phyloP scores from a whole-genome alignment of 2,797 vertebrate species.

The Pogonophryne albipinna region DNA sequence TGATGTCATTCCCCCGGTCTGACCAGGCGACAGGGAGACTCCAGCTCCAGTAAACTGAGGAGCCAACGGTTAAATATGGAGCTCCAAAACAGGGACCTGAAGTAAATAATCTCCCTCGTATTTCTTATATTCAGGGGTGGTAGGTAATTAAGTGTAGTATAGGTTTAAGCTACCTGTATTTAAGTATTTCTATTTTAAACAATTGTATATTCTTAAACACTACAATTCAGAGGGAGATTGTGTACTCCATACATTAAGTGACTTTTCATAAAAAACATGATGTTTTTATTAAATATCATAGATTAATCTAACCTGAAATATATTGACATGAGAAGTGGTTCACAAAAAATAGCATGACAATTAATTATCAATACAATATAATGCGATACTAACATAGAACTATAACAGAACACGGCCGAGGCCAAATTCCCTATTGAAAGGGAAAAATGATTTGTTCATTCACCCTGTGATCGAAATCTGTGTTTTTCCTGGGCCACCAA shows the following conservation, averaged over 20 bases:
- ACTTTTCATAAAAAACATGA: background rate
- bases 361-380: background rate
- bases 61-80: slow-evolving; percentile 76
- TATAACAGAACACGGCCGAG: no score
- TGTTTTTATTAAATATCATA: background rate
- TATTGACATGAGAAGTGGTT: background rate
- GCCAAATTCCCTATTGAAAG: no score
- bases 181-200: background rate
- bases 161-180: background rate
- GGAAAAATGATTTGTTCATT: no score
- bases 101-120: slow-evolving; percentile 20
- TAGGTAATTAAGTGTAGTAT: background rate
- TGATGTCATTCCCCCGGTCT: slow-evolving; percentile 71
- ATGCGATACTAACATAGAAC: background rate
- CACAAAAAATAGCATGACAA: background rate
- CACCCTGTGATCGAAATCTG: no score
- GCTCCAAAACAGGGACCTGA: slow-evolving; percentile 50
- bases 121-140: background rate
- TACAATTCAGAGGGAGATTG: background rate
- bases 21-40: slow-evolving; percentile 77
- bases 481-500: no score
- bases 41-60: slow-evolving; percentile 71
- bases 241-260: background rate
- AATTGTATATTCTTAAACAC: background rate
- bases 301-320: background rate